Base-by-base conservation (phyloP, 2,888 invertebrate genomes). In the Drosophila mimetica region DNA sequence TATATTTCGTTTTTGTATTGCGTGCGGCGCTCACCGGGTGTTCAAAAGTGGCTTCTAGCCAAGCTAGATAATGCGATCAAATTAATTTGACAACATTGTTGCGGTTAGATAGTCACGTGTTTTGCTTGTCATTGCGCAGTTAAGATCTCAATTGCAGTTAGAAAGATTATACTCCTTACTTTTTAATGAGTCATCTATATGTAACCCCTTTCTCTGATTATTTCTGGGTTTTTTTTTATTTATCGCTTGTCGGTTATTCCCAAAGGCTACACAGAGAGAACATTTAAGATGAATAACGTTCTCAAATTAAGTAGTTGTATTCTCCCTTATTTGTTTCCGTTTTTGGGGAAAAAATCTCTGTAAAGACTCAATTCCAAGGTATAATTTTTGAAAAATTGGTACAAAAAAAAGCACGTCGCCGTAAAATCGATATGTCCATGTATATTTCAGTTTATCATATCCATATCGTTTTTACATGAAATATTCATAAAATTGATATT, bases 71-170 rank as follows among this genome's bases (percentile, higher is more conserved):
- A 14, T 44, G 36, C 8, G 50, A 44, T 42, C 25, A 28, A 41
- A 36, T 51, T 20, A 28, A 20, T 61, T 22, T 13, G 8, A 41
- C 60, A 25, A 63, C 60, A 25, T 60, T 63, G 63, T 64, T 64
- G 63, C 51, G 61, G 50, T 51, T 61, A 36, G 30, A 14, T 34
- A 36, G 42, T 36, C 61, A 61, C 61, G 60, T 61, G 51, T 51
- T 22, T 48, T 30, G n/a, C 9, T 2, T 28, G n/a, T 7, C 34
- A 16, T 44, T 61, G 63, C 61, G 42, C 61, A 61, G 61, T 50
- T 60, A 30, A 22, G 6, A 50, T 50, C 28, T 30, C 9, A 36
- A n/a, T 48, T 30, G 11, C 13, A 30, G 28, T 30, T 4, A 18
- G 16, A 7, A 22, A n/a, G 13, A 42, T n/a, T 4, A n/a, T 13